Percentiles rank a stretch among this genome's conserved stretches.
Conservation (phyloP, 2,888 invertebrate species). For the Drosophila picticornis region DNA sequence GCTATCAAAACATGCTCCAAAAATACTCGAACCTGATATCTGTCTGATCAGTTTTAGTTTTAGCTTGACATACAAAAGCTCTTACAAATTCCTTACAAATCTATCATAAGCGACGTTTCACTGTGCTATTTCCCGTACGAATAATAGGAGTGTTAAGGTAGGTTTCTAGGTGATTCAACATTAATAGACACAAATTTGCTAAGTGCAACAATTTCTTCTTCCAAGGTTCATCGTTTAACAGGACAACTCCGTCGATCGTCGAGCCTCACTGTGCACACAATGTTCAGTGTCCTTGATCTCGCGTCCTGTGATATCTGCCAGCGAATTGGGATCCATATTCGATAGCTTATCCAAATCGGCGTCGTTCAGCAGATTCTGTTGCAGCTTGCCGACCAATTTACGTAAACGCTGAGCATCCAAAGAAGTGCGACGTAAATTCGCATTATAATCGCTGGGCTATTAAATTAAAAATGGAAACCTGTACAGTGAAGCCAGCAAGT, state of each 20-base stretch:
- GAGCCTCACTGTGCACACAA: constrained; percentile 92
- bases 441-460: constrained; percentile 72
- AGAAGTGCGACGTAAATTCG: constrained; percentile 66
- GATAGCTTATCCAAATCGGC: constrained; percentile 93
- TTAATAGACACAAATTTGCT: constrained; percentile 19
- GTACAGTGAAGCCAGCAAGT: not conserved
- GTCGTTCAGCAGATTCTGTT: constrained; percentile 92
- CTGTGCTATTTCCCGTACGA: constrained; percentile 37
- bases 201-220: not conserved
- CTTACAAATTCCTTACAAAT: constrained; percentile 73
- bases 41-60: constrained; percentile 30
- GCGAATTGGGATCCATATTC: constrained; percentile 94
- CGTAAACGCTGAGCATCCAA: constrained; percentile 86
- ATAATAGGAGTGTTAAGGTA: constrained; percentile 30
- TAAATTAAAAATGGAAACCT: not conserved
- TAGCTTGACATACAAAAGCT: constrained; percentile 61
- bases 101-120: constrained; percentile 73
- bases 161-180: constrained; percentile 24
- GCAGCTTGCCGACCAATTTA: constrained; percentile 90
- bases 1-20: constrained; percentile 71
- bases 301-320: constrained; percentile 90
- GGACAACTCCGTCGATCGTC: constrained; percentile 92
- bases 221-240: constrained; percentile 80
- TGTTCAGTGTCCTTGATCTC: constrained; percentile 86
- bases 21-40: constrained; percentile 56